Base-by-base conservation (phyloP, 2,797 vertebrate species). In the Sebastes oblongus region DNA sequence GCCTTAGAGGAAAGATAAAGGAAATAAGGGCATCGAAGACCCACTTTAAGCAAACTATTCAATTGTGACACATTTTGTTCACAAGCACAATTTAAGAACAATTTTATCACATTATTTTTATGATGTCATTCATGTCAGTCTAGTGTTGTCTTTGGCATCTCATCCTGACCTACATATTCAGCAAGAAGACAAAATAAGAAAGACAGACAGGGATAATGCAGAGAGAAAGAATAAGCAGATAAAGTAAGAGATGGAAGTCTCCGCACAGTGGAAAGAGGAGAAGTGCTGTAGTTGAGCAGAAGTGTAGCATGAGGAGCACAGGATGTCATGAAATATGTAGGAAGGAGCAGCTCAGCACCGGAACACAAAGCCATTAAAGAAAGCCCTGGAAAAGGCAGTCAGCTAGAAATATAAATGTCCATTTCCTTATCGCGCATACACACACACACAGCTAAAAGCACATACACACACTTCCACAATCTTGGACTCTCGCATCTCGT, bases 281-380 rank as follows among this genome's bases (percentile, higher is more conserved):
- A 83, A 62, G 76, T 62, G 71, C 59, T 80, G 84, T 81, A 85
- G 87, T 88, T 50, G 81, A 78, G 82, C 61, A 77, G 70, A 86
- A 77, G 83, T 78, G 86, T 82, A 87, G 86, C 82, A 90, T 81
- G 85, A 88, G 87, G 86, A 90, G 91, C 78, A 71, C 88, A 91
- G 92, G 89, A 90, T 91, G 87, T 94, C 93, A 94, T 95, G 88
- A 95, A 95, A 95, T 94, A 95, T 95, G 94, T 92, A 95, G 79
- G 80, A 92, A 87, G 89, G 76, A 91, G 86, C 84, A 78, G 75
- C 86, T 80, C 89, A 81, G 78, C 86, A 66, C 82, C 46, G 75
- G 85, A 93, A 94, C 93, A 93, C 89, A 93, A 91, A 93, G 90
- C 92, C 91, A 94, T 94, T 94, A 93, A 90, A 89, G 86, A 91